A percentile compares a stretch with the other conserved stretches of the same genome.
phyloP scores from a whole-genome alignment of 1,140 invertebrate genomes.

The Polypedilum pembai region DNA sequence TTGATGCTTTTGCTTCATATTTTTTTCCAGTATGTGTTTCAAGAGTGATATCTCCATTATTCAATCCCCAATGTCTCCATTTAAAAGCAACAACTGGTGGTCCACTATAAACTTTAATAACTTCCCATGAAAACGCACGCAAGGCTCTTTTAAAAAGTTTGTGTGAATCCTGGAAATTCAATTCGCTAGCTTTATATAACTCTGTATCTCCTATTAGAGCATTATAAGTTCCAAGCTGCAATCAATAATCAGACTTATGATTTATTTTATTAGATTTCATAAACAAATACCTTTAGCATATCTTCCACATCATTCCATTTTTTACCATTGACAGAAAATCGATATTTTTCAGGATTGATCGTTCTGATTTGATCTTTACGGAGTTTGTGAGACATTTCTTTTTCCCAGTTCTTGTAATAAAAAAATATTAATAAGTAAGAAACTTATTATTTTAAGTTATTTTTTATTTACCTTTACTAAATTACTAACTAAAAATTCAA shows the following conservation, averaged over 20 bases:
- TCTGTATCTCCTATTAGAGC: not conserved
- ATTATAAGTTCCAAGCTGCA: not conserved
- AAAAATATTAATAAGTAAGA: too few relatives aligned
- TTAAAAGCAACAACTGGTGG: constrained; percentile 1
- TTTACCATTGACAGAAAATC: not conserved
- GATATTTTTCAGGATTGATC: not conserved
- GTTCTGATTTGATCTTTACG: constrained; percentile 4
- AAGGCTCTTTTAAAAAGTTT: not conserved
- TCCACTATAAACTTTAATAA: not conserved
- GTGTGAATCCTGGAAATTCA: not conserved
- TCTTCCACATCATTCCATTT: not conserved
- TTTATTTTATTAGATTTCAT: too few relatives aligned
- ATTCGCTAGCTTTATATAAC: not conserved
- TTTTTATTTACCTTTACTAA: not conserved
- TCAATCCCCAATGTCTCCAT: constrained; percentile 10
- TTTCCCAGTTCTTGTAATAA: not conserved
- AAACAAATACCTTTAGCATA: not conserved
- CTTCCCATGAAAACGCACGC: not conserved
- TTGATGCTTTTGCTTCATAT: constrained; percentile 7
- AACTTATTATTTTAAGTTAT: too few relatives aligned
- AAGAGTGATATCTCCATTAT: not conserved
- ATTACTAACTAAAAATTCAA: not conserved
- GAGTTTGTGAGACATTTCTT: not conserved
- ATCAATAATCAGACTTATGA: too few relatives aligned
- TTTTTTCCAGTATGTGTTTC: not conserved